Evolutionary conservation across 2,888 invertebrate genomes (phyloP).

Genomic region (Cheilosia scutellata): DNA sequence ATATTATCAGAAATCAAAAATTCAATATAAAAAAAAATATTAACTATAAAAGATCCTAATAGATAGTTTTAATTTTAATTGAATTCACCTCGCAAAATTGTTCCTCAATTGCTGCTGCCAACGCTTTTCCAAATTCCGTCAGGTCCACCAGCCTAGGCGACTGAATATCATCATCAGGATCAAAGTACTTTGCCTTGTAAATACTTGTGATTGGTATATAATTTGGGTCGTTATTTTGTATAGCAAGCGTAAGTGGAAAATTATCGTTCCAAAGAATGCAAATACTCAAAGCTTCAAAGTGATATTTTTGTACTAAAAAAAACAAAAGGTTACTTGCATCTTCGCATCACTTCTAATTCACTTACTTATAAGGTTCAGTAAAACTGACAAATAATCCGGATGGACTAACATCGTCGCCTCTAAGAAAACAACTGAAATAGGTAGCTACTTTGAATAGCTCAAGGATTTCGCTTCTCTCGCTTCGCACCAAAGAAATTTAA

Average conservation of each 20-base stretch:
- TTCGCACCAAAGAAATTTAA: background rate
- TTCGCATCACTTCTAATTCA: background rate
- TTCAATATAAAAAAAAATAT: too few relatives aligned
- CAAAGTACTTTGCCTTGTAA: constrained; percentile 34
- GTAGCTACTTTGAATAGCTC: background rate
- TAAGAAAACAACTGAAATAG: background rate
- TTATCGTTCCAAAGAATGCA: constrained; percentile 79
- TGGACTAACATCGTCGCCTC: background rate
- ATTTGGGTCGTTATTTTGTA: constrained; percentile 7
- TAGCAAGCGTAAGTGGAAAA: constrained; percentile 76
- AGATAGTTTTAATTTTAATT: constrained; percentile 73
- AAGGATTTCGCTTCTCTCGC: background rate
- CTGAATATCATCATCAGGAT: background rate
- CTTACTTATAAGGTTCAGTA: constrained; percentile 44
- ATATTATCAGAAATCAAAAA: too few relatives aligned
- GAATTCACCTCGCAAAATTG: constrained; percentile 79
- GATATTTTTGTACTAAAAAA: constrained; percentile 78
- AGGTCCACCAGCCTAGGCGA: background rate
- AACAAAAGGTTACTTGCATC: background rate
- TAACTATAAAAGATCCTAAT: too few relatives aligned
- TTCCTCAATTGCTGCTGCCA: constrained; percentile 77
- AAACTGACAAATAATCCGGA: constrained; percentile 4
- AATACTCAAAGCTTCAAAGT: constrained; percentile 77
- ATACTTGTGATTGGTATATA: constrained; percentile 75
- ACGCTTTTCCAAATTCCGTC: constrained; percentile 31